These are phyloP conservation scores for Echeneis naucrates DNA, from an alignment of 2,797 vertebrate genomes.

Conservation along the genomic window DNA sequence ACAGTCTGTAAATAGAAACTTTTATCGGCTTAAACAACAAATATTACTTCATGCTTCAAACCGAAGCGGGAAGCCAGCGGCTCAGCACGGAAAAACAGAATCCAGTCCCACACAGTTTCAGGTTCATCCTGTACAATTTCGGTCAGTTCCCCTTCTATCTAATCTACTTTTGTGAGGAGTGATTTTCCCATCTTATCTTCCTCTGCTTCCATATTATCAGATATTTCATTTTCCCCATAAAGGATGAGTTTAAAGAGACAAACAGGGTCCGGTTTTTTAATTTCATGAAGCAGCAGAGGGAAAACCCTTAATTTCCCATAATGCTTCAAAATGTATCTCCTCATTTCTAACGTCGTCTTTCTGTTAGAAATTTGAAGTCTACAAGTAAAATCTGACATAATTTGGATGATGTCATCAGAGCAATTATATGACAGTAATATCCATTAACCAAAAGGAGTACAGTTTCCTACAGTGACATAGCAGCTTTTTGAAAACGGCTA, in stretches of 20 bases:
- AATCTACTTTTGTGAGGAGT: too few species aligned
- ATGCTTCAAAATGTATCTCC: too few species aligned
- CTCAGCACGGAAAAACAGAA: slow-evolving; percentile 1
- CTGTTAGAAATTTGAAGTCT: neutral
- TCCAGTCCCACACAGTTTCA: neutral
- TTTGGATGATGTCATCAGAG: neutral
- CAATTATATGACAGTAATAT: neutral
- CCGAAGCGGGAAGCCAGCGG: neutral
- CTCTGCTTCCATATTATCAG: neutral
- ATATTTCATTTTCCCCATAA: neutral
- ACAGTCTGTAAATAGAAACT: slow-evolving; percentile 29
- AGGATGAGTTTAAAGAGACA: neutral
- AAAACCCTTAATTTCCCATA: neutral
- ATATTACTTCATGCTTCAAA: slow-evolving; percentile 2
- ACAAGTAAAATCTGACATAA: neutral
- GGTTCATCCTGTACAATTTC: neutral
- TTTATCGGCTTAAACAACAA: neutral
- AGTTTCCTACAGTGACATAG: neutral
- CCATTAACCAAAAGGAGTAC: neutral
- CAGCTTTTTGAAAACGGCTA: neutral
- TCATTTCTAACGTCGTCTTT: neutral
- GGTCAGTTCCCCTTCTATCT: slow-evolving; percentile 1
- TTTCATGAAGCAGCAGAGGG: neutral
- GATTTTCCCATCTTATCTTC: neutral
- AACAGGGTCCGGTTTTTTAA: too few species aligned